Evolutionary conservation across 1,140 invertebrate species (phyloP).

Genomic region (Anastrepha obliqua): DNA sequence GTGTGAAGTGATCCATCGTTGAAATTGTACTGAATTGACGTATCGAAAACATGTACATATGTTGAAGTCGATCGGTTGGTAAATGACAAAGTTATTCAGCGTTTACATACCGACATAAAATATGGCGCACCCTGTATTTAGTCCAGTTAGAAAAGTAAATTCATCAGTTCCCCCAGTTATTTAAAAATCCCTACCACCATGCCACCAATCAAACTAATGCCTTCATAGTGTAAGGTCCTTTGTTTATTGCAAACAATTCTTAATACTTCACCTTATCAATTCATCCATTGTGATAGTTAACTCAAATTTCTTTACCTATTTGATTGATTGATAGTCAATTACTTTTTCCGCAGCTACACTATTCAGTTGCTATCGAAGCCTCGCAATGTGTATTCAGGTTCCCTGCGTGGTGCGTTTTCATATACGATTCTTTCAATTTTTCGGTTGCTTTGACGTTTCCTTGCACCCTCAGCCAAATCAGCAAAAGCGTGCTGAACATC

Average conservation of each 20-base stretch:
- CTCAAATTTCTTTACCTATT: not conserved
- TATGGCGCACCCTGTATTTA: too few species aligned
- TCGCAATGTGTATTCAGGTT: not conserved
- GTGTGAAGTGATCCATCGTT: too few species aligned
- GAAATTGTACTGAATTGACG: too few species aligned
- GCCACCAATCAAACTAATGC: not conserved
- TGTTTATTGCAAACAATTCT: too few species aligned
- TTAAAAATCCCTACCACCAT: not conserved
- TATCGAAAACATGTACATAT: too few species aligned
- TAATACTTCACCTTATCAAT: too few species aligned
- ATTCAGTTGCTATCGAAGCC: not conserved
- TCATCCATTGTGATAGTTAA: not conserved
- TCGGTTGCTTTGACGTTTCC: constrained; percentile 10
- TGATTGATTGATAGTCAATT: not conserved
- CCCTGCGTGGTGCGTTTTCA: constrained; percentile 59
- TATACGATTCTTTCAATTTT: constrained; percentile 53
- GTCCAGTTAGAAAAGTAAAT: not conserved
- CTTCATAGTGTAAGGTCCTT: too few species aligned
- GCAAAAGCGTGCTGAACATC: constrained; percentile 4
- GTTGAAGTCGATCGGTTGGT: too few species aligned
- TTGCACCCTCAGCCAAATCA: not conserved
- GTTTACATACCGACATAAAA: too few species aligned
- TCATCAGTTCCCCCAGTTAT: not conserved
- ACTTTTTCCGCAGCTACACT: not conserved
- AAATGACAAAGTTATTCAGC: too few species aligned